Evolutionary conservation across 2,113 vertebrate species (phyloP), one percentile per base, ranked within the genome.

Genomic region (Halcyon senegalensis): DNA sequence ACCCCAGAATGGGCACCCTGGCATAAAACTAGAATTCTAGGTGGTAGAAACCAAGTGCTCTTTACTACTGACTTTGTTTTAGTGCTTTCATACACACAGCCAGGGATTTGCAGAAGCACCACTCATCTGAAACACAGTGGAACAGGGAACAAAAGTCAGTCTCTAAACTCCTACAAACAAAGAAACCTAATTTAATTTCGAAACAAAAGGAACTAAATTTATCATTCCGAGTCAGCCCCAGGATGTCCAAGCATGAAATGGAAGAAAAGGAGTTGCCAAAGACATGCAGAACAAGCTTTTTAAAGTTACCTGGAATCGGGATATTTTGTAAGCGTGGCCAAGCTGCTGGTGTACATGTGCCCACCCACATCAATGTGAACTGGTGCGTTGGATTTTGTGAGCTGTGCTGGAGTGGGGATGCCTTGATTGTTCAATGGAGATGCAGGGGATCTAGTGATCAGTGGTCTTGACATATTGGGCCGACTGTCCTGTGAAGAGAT

Each of bases 331-430:
- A 99, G 99, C 44, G 99, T 99, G 90, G 99, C 99, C 98, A 99
- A 98, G 97, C 99, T 99, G 99, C 99, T 99, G 98, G 99, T 99
- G 92, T 99, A 99, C 99, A 99, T 99, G 98, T 99, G 99, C 90
- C 99, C 99, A 87, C 99, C 99, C 97, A 99, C 99, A 46, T 99
- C 99, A 69, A 99, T 99, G 98, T 99, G 99, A 98, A 99, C 99
- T 2, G 99, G 99, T 18, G 99, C 99, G 59, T 99, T 99, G 98
- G 99, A 99, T 96, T 99, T 99, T 95, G 99, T 99, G 98, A 99
- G 99, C 94, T 99, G 99, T 89, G 99, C 99, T 95, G 99, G 98
- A 87, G 99, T 99, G 85, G 99, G 99, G 96, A 99, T 99, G 98
- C 99, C 99, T 99, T 99, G 99, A 97, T 99, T 99, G 98, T 98